Conservation (phyloP, 2,888 invertebrate genomes). For the Punctoribates punctum region DNA sequence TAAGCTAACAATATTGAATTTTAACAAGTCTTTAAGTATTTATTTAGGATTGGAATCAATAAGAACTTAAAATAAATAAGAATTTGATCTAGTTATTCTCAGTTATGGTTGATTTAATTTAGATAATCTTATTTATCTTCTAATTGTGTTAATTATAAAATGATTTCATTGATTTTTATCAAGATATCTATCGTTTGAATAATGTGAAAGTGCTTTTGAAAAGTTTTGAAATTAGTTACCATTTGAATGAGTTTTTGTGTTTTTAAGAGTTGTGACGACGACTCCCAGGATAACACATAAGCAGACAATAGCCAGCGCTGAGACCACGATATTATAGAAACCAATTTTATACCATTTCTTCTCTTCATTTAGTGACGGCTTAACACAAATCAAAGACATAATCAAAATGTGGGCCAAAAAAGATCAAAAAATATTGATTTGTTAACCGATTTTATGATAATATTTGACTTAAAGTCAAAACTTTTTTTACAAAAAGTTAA, state of each 20-base stretch:
- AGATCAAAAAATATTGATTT: background rate
- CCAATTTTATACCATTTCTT: background rate
- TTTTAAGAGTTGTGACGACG: background rate
- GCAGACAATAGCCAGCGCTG: background rate
- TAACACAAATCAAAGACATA: background rate
- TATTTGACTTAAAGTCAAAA: background rate
- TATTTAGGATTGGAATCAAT: no score
- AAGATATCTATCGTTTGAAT: background rate
- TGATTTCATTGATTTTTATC: no score
- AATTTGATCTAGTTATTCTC: no score
- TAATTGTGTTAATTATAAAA: no score
- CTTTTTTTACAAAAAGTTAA: no score
- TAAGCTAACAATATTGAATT: no score
- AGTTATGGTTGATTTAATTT: no score
- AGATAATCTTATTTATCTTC: no score
- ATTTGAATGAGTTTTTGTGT: background rate
- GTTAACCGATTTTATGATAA: background rate
- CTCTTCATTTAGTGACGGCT: background rate
- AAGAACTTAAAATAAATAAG: no score
- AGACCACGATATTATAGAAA: slow-evolving; percentile 4
- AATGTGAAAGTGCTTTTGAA: background rate
- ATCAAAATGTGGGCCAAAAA: background rate
- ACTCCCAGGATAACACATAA: slow-evolving; percentile 9
- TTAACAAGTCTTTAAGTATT: no score
- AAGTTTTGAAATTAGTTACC: background rate